These are phyloP conservation scores for Andrena dorsata DNA, from an alignment of 2,888 invertebrate genomes.

Conservation along the genomic window DNA sequence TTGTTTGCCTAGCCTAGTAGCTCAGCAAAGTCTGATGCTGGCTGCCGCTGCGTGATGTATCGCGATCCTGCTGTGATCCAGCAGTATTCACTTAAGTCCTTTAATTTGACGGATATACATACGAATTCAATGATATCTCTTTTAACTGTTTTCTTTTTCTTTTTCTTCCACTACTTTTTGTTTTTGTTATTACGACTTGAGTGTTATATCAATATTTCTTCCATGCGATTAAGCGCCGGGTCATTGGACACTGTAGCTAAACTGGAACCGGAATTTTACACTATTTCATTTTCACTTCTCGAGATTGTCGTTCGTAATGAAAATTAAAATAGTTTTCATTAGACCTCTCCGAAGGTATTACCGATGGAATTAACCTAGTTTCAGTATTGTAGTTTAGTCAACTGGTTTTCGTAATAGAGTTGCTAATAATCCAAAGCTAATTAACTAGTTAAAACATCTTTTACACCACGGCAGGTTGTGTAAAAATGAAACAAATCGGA, in stretches of 20 bases:
- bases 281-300: no score
- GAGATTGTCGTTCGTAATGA: no score
- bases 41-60: slow-evolving; percentile 64
- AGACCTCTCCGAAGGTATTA: no score
- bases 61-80: slow-evolving; percentile 68
- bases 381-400: no score
- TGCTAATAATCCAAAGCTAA: no score
- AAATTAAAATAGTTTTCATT: no score
- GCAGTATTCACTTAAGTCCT: slow-evolving; percentile 60
- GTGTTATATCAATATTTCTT: no score
- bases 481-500: background rate
- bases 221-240: background rate
- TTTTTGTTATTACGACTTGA: background rate
- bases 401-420: no score
- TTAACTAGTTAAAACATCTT: no score
- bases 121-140: slow-evolving; percentile 24
- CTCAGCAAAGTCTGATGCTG: slow-evolving; percentile 58
- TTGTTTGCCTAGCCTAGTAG: slow-evolving; percentile 70
- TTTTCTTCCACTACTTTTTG: background rate
- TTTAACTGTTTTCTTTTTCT: background rate
- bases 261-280: no score
- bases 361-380: no score
- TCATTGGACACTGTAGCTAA: no score
- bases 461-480: background rate
- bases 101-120: slow-evolving; percentile 19